Evolutionary conservation across 1,140 invertebrate genomes (phyloP).

Genomic region (Conopomorpha cramerella): DNA sequence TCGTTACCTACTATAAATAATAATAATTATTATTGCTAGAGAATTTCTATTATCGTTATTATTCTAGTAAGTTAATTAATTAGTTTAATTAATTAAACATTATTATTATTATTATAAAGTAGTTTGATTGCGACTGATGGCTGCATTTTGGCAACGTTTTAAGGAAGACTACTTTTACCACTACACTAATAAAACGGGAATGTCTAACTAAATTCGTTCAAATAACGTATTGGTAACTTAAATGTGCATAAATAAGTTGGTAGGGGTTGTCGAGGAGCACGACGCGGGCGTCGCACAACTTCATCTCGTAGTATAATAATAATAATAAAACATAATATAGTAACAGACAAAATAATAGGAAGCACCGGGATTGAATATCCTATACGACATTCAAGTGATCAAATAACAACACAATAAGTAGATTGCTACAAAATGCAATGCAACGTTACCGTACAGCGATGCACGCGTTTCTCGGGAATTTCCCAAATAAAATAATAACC

Average conservation of each 20-base stretch:
- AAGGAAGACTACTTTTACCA: constrained; percentile 47
- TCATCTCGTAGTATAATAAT: too few relatives aligned
- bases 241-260: constrained; percentile 40
- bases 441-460: background rate
- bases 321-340: constrained; percentile 38
- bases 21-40: constrained; percentile 56
- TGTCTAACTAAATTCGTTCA: constrained; percentile 56
- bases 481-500: background rate
- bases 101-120: constrained; percentile 45
- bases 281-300: too few relatives aligned
- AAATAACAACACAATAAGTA: constrained; percentile 1
- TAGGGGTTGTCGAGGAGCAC: too few relatives aligned
- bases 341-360: constrained; percentile 51
- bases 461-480: background rate
- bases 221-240: constrained; percentile 56
- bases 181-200: constrained; percentile 52
- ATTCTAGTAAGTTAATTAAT: background rate
- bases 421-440: background rate
- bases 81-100: too few relatives aligned
- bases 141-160: constrained; percentile 54
- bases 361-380: constrained; percentile 39
- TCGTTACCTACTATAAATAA: too few relatives aligned
- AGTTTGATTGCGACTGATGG: constrained; percentile 47
- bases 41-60: constrained; percentile 47
- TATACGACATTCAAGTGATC: constrained; percentile 21